Percentiles rank a stretch among this genome's conserved stretches.
phyloP scores from a whole-genome alignment of 2,113 vertebrate genomes.

The Dicaeum eximium region DNA sequence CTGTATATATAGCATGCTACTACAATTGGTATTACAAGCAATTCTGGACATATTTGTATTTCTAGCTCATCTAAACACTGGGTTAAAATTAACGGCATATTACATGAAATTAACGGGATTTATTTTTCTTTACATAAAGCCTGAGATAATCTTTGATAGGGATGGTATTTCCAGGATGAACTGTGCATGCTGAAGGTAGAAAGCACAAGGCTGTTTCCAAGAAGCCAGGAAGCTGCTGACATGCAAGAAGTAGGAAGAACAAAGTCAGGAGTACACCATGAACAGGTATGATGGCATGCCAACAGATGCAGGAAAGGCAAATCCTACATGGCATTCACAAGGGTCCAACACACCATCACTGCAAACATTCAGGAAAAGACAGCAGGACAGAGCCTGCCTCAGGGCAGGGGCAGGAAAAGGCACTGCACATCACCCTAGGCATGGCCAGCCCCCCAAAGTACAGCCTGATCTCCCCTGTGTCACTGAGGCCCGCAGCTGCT shows the following conservation, averaged over 20 bases:
- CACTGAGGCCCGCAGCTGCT: neutral
- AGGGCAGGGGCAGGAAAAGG: neutral
- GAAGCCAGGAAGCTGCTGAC: neutral
- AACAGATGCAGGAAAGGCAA: neutral
- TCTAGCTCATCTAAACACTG: neutral
- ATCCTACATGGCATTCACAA: neutral
- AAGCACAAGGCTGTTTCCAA: neutral
- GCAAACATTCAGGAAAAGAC: neutral
- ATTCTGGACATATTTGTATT: neutral
- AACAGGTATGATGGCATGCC: neutral
- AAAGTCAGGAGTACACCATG: neutral
- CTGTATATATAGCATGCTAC: neutral
- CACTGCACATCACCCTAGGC: neutral
- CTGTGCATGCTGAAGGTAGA: neutral
- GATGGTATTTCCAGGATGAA: neutral
- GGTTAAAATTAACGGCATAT: neutral
- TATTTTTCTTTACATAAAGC: neutral
- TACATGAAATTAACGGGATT: neutral
- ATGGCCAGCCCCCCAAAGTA: neutral
- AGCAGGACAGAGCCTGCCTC: neutral
- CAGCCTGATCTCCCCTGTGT: neutral
- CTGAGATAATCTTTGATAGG: neutral
- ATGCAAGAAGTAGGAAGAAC: neutral
- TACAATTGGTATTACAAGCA: neutral
- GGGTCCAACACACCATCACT: neutral